Conservation (phyloP, 37 sponge, comb jelly and placozoan genomes). For the Hexactinellida sp. region DNA sequence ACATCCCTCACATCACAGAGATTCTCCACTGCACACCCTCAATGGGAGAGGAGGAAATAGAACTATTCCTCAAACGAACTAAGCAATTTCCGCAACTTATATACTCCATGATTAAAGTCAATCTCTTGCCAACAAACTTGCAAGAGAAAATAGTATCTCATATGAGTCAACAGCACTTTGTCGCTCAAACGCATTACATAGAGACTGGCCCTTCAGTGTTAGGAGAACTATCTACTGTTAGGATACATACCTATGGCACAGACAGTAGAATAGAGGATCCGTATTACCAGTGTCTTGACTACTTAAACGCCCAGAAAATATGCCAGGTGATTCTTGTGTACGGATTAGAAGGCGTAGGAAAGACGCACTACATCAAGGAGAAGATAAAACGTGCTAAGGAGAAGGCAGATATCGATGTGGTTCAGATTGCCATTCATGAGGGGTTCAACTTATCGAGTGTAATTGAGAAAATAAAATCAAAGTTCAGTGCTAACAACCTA, state of each 20-base stretch:
- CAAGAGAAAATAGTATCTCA: conserved; percentile 4
- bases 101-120: not conserved
- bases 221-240: conserved; percentile 61
- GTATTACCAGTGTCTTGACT: not conserved
- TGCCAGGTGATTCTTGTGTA: not conserved
- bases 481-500: not conserved
- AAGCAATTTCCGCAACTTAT: not conserved
- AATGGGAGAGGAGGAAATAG: conserved; percentile 3
- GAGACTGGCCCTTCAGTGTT: conserved; percentile 57
- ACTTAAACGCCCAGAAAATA: not conserved
- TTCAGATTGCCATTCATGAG: conserved; percentile 1
- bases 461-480: not conserved
- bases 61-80: conserved; percentile 10
- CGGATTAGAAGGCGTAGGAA: conserved; percentile 43
- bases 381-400: not conserved
- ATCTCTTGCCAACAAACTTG: not conserved
- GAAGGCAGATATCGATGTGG: not conserved
- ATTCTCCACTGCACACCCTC: not conserved
- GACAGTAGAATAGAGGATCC: not conserved
- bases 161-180: not conserved
- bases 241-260: not conserved
- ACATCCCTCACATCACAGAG: not conserved
- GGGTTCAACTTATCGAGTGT: not conserved
- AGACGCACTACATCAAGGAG: conserved; percentile 48
- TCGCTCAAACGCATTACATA: conserved; percentile 37